A percentile compares a stretch with the other conserved stretches of the same genome.
Conservation (phyloP, 2,888 invertebrate genomes). For the Herminia tarsipennalis region DNA sequence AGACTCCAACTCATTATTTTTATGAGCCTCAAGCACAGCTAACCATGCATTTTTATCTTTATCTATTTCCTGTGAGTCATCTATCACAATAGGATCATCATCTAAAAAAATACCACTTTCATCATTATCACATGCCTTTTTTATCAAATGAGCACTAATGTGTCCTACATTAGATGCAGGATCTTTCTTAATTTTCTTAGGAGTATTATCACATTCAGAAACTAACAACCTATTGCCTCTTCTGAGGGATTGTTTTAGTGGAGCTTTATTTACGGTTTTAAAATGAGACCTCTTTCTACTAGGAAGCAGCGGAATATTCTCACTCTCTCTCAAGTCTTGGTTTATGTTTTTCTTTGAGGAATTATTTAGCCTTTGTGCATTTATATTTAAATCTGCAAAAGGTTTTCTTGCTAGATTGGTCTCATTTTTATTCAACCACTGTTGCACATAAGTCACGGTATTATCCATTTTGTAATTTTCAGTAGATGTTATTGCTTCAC, state of each 20-base stretch:
- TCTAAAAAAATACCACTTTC: slow-evolving; percentile 69
- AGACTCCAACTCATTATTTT: slow-evolving; percentile 35
- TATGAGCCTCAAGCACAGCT: slow-evolving; percentile 61
- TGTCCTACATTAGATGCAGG: background rate
- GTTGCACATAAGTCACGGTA: slow-evolving; percentile 58
- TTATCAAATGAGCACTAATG: slow-evolving; percentile 8
- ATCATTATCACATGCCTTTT: slow-evolving; percentile 46
- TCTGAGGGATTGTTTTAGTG: background rate
- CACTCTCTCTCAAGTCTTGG: slow-evolving; percentile 7
- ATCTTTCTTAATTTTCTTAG: slow-evolving; percentile 24
- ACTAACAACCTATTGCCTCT: background rate
- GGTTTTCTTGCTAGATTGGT: slow-evolving; percentile 57
- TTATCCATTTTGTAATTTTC: slow-evolving; percentile 59
- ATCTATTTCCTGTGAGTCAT: slow-evolving; percentile 62
- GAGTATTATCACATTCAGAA: background rate
- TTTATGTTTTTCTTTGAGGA: slow-evolving; percentile 9
- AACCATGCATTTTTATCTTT: slow-evolving; percentile 70
- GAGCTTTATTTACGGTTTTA: slow-evolving; percentile 33
- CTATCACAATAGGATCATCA: slow-evolving; percentile 61
- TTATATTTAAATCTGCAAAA: slow-evolving; percentile 66
- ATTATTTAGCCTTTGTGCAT: slow-evolving; percentile 37
- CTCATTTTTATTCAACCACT: slow-evolving; percentile 68
- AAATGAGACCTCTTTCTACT: slow-evolving; percentile 40
- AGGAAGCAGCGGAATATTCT: slow-evolving; percentile 8
- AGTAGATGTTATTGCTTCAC: slow-evolving; percentile 53